Conservation (phyloP, 2,113 vertebrate genomes). For the Epinephelus fuscoguttatus region DNA sequence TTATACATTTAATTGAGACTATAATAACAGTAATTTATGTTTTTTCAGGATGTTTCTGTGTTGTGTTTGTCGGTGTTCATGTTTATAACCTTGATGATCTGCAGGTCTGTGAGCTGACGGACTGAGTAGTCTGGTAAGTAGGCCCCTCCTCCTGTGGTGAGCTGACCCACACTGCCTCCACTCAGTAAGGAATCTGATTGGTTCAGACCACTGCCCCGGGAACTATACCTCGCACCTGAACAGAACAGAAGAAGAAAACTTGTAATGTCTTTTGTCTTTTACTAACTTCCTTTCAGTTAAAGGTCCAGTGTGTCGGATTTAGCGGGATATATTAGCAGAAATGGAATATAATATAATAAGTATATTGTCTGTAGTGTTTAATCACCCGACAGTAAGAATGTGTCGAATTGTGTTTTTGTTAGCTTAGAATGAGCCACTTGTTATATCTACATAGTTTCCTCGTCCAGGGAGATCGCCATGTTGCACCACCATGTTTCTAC, state of each 20-base stretch:
- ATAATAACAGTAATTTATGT: constrained; percentile 7
- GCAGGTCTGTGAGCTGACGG: constrained; percentile 94
- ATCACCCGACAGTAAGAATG: too few relatives aligned
- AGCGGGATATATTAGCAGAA: too few relatives aligned
- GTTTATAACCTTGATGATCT: constrained; percentile 94
- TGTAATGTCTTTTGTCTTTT: neutral
- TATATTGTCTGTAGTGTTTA: too few relatives aligned
- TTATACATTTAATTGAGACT: constrained; percentile 39
- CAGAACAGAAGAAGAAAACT: constrained; percentile 31
- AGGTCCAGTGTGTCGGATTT: too few relatives aligned
- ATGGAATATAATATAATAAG: too few relatives aligned
- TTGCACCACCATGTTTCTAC: too few relatives aligned
- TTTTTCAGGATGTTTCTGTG: constrained; percentile 7
- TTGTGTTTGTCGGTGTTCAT: constrained; percentile 23
- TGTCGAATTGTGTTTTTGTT: too few relatives aligned
- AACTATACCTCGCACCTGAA: constrained; percentile 92
- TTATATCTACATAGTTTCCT: too few relatives aligned
- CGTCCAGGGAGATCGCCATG: too few relatives aligned
- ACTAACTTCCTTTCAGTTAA: too few relatives aligned
- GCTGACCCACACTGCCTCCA: constrained; percentile 92
- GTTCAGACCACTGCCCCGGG: constrained; percentile 90
- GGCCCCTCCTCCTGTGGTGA: constrained; percentile 89
- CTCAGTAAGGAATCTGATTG: constrained; percentile 92
- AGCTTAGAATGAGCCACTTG: too few relatives aligned
- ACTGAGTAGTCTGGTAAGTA: constrained; percentile 97